Evolutionary conservation across 2,888 invertebrate genomes (phyloP).

Genomic region (Artemia sp.): DNA sequence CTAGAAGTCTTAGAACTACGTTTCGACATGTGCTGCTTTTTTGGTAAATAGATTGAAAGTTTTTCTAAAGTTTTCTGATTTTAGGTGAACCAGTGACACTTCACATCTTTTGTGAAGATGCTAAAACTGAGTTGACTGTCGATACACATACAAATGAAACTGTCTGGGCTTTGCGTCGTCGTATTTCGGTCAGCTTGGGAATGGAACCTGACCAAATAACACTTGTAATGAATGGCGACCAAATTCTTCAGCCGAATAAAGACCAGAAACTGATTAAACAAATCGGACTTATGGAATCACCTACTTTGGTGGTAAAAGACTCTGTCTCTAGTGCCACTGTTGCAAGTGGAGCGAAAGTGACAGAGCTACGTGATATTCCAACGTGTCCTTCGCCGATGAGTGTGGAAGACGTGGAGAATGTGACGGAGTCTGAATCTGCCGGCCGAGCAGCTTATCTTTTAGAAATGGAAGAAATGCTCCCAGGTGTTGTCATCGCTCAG

Average conservation of each 20-base stretch:
- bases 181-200: conserved; percentile 31
- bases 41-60: no score
- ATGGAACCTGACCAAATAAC: conserved; percentile 16
- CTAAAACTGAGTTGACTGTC: conserved; percentile 32
- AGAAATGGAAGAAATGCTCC: conserved; percentile 33
- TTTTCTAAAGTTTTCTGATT: background rate
- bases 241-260: conserved; percentile 23
- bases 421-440: background rate
- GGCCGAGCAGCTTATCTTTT: conserved; percentile 16
- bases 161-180: conserved; percentile 31
- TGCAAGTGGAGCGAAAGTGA: conserved; percentile 24
- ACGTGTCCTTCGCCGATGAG: conserved; percentile 2
- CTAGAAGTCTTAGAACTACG: no score
- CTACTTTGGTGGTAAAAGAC: conserved; percentile 26
- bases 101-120: conserved; percentile 31
- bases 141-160: conserved; percentile 34
- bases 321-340: conserved; percentile 24
- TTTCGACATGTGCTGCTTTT: no score
- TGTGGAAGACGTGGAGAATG: background rate
- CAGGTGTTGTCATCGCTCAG: conserved; percentile 36
- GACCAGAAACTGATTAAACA: conserved; percentile 34
- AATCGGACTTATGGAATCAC: conserved; percentile 32
- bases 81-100: conserved; percentile 32
- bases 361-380: conserved; percentile 23
- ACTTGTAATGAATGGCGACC: conserved; percentile 20